Evolutionary conservation across 2,888 invertebrate species (phyloP).

Genomic region (Mystacides longicornis): DNA sequence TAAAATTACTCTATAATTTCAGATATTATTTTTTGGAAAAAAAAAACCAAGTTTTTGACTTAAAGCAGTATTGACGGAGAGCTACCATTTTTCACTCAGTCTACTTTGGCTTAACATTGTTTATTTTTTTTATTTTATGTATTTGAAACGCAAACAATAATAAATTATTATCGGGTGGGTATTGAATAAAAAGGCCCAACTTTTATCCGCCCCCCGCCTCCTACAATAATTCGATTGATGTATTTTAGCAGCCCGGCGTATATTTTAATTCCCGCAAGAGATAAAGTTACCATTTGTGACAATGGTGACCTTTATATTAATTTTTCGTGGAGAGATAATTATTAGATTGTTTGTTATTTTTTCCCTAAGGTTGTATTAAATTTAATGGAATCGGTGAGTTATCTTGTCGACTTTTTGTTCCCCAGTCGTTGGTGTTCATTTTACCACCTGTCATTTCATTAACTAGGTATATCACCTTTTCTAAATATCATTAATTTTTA

Average conservation of each 20-base stretch:
- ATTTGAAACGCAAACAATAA: not conserved
- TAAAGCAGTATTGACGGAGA: no score
- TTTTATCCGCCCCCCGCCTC: not conserved
- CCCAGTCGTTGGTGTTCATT: no score
- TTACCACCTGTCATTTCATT: no score
- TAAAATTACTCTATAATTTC: no score
- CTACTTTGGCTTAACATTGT: no score
- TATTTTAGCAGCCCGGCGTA: not conserved
- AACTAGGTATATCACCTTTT: no score
- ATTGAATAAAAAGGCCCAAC: not conserved
- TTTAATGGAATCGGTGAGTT: not conserved
- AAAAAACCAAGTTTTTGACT: no score
- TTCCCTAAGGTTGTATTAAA: not conserved
- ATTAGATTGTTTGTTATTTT: constrained; percentile 2
- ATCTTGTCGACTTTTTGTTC: not conserved
- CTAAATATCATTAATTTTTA: no score
- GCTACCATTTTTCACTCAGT: no score
- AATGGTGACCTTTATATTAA: not conserved
- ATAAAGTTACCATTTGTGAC: not conserved
- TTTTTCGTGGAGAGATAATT: not conserved
- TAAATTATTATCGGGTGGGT: not conserved
- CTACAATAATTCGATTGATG: not conserved
- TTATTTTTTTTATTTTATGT: no score
- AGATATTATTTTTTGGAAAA: no score
- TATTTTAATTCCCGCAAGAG: not conserved